phyloP scores from a whole-genome alignment of 2,113 vertebrate species.

The Hypanus sabinus region DNA sequence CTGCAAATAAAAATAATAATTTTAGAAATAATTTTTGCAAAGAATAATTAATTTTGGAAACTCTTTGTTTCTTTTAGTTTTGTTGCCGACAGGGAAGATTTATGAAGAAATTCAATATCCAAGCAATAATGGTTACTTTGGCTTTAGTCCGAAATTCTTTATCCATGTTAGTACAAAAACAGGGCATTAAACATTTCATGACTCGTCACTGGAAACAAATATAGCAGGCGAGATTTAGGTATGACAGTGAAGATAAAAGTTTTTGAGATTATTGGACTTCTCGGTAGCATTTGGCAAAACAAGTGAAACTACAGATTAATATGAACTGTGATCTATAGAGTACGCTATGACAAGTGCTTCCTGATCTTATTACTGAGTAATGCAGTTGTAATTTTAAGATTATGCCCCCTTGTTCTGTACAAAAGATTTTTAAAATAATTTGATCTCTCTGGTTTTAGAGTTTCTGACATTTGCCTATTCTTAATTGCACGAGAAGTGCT shows the following conservation, averaged over 20 bases:
- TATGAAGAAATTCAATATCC: not conserved
- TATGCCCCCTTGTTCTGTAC: not conserved
- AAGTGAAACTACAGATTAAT: not conserved
- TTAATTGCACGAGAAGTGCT: no score
- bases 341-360: not conserved
- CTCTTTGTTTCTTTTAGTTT: not conserved
- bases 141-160: no score
- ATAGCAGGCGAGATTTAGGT: not conserved
- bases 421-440: no score
- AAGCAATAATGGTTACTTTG: not conserved
- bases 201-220: not conserved
- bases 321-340: not conserved
- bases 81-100: not conserved
- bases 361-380: not conserved
- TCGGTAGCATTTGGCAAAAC: not conserved
- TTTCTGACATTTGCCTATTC: no score
- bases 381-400: not conserved
- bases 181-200: not conserved
- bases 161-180: not conserved
- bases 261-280: not conserved
- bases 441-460: no score
- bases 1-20: not conserved
- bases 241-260: not conserved
- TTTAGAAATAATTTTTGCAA: not conserved
- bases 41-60: not conserved